Base-by-base conservation (phyloP, 1,140 invertebrate species). In the Nephila pilipes region DNA sequence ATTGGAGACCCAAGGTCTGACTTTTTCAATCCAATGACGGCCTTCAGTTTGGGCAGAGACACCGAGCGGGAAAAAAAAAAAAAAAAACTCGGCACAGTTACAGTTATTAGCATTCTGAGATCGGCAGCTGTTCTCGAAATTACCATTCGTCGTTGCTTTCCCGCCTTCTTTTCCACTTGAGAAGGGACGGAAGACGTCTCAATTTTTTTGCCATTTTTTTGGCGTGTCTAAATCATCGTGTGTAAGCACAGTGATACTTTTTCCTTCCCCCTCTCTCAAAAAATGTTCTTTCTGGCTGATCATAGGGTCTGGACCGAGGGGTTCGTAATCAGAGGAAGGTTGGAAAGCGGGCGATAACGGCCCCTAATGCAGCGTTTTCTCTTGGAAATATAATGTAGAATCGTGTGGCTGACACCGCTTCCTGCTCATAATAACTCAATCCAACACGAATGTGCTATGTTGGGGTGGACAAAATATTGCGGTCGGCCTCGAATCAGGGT, bases 351-450 rank as follows among this genome's bases (percentile, higher is more conserved):
- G 89, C 89, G 89, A 90, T 90, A 90, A 90, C 89, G 89, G 89
- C 89, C 75, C 55, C 89, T 90, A 90, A 90, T 90, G 60, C 79
- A 75, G 81, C 75, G 75, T 79, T 46, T 63, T 81, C 79, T 81
- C 79, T 32, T 57, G 75, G 29, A 57, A 63, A 46, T 83, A 80
- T 60, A 90, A 90, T 90, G 89, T 32, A 83, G 65, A 90, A 81
- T 81, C 89, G 75, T 90, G 89, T 90, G 89, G 89, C 79, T 57
- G 89, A 90, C 89, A 90, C 60, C 79, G 54, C 89, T 90, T 90
- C 89, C 89, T 90, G 89, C 75, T 90, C 89, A 36, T 90, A 90
- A 90, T 90, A 90, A 90, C 89, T 90, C 89, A 90, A 90, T 90
- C 65, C 89, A 90, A 83, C 75, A 57, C 75, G 89, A 60, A 81